Conservation (phyloP, 2,113 vertebrate species). For the Edolisoma coerulescens region DNA sequence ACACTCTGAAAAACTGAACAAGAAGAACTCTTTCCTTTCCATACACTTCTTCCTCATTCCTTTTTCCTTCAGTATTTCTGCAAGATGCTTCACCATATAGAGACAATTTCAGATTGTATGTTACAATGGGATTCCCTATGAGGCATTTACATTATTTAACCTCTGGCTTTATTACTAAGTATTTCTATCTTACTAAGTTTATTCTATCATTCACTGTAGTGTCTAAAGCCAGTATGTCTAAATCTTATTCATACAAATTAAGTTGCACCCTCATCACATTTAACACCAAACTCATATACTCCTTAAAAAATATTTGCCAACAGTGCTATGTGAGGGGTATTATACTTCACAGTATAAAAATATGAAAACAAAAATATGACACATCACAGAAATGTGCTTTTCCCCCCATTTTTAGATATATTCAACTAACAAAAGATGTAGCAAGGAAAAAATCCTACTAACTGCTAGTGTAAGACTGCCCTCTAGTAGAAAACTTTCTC, state of each 20-base stretch:
- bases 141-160: neutral
- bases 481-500: slow-evolving; percentile 32
- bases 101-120: neutral
- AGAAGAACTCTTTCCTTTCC: neutral
- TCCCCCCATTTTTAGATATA: neutral
- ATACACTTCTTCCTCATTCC: neutral
- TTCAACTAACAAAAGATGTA: neutral
- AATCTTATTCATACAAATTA: neutral
- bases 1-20: neutral
- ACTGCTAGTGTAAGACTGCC: slow-evolving; percentile 48
- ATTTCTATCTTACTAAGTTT: too few species aligned
- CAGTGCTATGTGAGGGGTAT: neutral
- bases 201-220: neutral
- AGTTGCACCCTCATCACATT: neutral
- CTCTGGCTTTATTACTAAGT: neutral
- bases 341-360: neutral
- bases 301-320: neutral
- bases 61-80: neutral
- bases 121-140: neutral
- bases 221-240: neutral
- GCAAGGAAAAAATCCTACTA: neutral
- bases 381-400: neutral
- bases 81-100: neutral
- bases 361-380: neutral
- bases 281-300: neutral